Base-by-base conservation (phyloP, 2,888 invertebrate genomes). In the Cynaeus angustus region DNA sequence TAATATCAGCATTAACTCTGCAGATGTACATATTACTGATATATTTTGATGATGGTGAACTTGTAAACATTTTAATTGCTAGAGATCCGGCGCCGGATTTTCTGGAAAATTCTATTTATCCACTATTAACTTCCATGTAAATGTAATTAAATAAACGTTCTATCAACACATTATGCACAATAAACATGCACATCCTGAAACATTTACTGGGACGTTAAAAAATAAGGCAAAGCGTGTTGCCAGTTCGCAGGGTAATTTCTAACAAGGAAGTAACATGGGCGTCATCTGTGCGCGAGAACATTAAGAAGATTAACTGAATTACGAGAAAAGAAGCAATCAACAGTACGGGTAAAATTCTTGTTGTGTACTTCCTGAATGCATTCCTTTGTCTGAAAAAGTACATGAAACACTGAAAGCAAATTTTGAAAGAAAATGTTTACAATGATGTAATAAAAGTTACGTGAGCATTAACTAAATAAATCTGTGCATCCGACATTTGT, bases 301-400 rank as follows among this genome's bases (percentile, higher is more conserved):
- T 43, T 43, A 43, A 43, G 43, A 9, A 43, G 43, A 43, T 43
- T 43, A 43, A 14, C 14, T 14, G 12, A 43, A 43, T 13, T 43
- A 12, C 43, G 12, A 43, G 13, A 43, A 43, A 43, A 43, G 12
- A 43, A 43, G 12, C 12, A 13, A 14, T 14, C 9, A 43, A 43
- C 43, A 14, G 21, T 1, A 43, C 12, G 12, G 10, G 12, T 43
- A 8, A 43, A 9, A 12, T 43, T 43, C 14, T 37, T 37, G 37
- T n/a, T 6, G 2, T 37, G 4, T n/a, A 37, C 37, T 37, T 37
- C 37, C 37, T 37, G 9, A 37, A 37, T n/a, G 3, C 7, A 4
- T 21, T 21, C 21, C 21, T 21, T 21, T 21, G 21, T 21, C 21
- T 21, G 4, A 21, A 21, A 4, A 21, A 21, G 21, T 21, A 21